Evolutionary conservation across 1,140 invertebrate genomes (phyloP).

Genomic region (Nasonia vitripennis): DNA sequence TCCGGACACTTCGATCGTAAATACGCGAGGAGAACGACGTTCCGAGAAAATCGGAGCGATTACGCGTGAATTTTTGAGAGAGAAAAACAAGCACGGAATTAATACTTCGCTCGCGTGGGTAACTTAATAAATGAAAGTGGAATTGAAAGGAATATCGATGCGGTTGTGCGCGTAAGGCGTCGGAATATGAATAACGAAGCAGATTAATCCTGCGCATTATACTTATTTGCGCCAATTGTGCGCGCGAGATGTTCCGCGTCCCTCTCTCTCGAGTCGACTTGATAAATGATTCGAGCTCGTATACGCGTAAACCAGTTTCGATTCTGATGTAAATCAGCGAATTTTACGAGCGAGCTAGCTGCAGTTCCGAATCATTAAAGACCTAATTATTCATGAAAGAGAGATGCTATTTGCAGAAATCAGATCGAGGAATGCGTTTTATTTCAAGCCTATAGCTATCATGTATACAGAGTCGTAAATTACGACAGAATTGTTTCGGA

Average conservation of each 20-base stretch:
- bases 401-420: conserved; percentile 2
- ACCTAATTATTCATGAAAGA: background rate
- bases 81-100: too few species aligned
- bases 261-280: background rate
- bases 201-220: too few species aligned
- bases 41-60: conserved; percentile 36
- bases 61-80: background rate
- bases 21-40: background rate
- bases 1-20: background rate
- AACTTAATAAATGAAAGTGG: too few species aligned
- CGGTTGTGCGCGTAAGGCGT: too few species aligned
- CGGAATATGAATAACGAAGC: too few species aligned
- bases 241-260: too few species aligned
- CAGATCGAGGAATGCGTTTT: conserved; percentile 9
- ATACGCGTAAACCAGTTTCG: conserved; percentile 14
- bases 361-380: background rate
- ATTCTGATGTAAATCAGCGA: conserved; percentile 5
- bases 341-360: background rate
- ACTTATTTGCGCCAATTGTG: too few species aligned
- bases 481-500: background rate
- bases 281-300: conserved; percentile 3
- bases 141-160: too few species aligned
- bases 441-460: background rate
- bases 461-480: background rate
- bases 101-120: too few species aligned